Conservation (phyloP, 1,140 invertebrate genomes). For the Drosophila sp. region DNA sequence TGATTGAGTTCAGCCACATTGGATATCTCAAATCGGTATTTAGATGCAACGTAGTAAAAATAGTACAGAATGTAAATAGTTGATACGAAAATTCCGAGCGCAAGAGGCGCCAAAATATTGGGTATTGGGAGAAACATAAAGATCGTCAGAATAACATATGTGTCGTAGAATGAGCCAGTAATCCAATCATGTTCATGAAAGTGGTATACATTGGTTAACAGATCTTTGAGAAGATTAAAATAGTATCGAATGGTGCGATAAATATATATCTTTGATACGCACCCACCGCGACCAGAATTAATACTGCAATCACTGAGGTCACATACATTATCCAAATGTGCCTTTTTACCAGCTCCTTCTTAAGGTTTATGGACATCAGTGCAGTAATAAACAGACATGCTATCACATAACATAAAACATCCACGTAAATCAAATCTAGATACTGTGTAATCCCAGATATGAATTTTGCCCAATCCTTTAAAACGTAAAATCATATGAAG, state of each 20-base stretch:
- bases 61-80: constrained; percentile 87
- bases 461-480: too few species aligned
- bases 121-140: constrained; percentile 92
- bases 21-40: constrained; percentile 56
- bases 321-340: constrained; percentile 84
- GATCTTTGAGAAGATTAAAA: constrained; percentile 77
- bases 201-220: constrained; percentile 86
- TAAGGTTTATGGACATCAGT: constrained; percentile 85
- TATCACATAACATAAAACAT: constrained; percentile 77
- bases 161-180: constrained; percentile 87
- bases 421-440: constrained; percentile 31
- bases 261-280: not conserved
- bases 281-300: constrained; percentile 60
- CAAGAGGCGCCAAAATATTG: constrained; percentile 87
- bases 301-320: constrained; percentile 83
- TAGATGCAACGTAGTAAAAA: constrained; percentile 86
- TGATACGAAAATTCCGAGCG: constrained; percentile 88
- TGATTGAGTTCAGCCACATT: constrained; percentile 14
- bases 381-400: constrained; percentile 82
- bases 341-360: constrained; percentile 79
- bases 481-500: not conserved
- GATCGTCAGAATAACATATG: constrained; percentile 89
- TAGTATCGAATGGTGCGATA: not conserved
- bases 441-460: constrained; percentile 16
- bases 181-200: constrained; percentile 58